Percentiles rank a stretch among this genome's conserved stretches.
phyloP scores from a whole-genome alignment of 2,113 vertebrate genomes.

The Phaetusa simplex region DNA sequence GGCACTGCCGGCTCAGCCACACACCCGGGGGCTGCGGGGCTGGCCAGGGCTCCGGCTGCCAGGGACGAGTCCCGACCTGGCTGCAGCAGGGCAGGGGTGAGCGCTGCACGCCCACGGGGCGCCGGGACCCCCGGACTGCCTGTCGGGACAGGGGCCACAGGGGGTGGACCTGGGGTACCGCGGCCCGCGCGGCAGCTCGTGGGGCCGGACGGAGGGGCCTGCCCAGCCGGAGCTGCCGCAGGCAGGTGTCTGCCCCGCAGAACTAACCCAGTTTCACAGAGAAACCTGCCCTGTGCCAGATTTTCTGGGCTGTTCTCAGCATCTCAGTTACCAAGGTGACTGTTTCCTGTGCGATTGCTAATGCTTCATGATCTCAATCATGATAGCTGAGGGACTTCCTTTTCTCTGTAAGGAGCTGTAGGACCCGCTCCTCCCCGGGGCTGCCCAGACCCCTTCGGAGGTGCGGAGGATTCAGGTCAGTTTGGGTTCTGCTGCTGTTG shows the following conservation, averaged over 20 bases:
- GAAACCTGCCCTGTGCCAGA: conserved; percentile 7
- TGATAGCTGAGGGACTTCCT: conserved; percentile 29
- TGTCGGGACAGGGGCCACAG: accelerated
- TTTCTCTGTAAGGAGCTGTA: background rate
- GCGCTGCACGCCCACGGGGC: accelerated
- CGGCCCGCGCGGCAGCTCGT: background rate
- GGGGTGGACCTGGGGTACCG: background rate
- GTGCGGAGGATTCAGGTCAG: conserved; percentile 16
- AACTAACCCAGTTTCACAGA: background rate
- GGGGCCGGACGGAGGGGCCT: accelerated
- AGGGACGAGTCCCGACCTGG: background rate
- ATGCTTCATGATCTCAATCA: background rate
- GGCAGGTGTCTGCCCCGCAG: background rate
- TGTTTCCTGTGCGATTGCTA: conserved; percentile 49
- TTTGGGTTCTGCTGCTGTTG: background rate
- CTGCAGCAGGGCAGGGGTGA: background rate
- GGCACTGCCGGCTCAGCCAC: background rate
- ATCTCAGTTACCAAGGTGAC: conserved; percentile 52
- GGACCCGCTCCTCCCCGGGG: background rate
- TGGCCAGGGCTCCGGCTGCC: accelerated
- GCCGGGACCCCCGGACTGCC: accelerated
- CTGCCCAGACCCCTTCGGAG: background rate
- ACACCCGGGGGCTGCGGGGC: too few species aligned
- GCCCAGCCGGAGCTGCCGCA: background rate
- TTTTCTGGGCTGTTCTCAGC: conserved; percentile 43